Base-by-base conservation (phyloP, 2,888 invertebrate genomes). In the Lapara coniferarum region DNA sequence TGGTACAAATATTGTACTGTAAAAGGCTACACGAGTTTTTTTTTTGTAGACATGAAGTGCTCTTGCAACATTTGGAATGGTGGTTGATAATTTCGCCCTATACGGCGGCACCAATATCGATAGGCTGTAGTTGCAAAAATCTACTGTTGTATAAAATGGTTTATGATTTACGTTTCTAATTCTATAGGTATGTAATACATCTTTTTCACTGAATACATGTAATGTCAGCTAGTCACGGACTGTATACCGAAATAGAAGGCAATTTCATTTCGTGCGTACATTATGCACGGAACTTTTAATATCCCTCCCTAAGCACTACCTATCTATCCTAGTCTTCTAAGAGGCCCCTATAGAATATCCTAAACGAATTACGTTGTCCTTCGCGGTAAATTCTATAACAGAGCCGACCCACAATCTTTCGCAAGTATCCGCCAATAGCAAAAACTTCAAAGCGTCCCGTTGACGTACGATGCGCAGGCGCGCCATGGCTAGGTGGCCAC, bases 401-500 rank as follows among this genome's bases (percentile, higher is more conserved):
- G 37, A 37, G 30, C 14, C 57, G 13, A 12, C 5, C 58, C 44
- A 44, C n/a, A n/a, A 10, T 30, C 44, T 16, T 46, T 13, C 13
- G 7, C 13, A 13, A 49, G 63, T 63, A 63, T 19, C 16, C 19
- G 13, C 25, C 19, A 44, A 14, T 59, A 63, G 19, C 63, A 13
- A 63, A 37, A 63, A 49, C 63, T 6, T 63, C 63, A 49, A 49
- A 63, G 49, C 13, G 13, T 16, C 19, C 16, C 46, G 63, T 49
- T 49, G 49, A 63, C 46, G 63, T 49, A 63, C 63, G 19, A 7
- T 63, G 49, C 49, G 63, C 63, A 63, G 63, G 19, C 13, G 49
- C 13, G 19, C 12, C 25, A 49, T 25, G 49, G 16, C 0, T 46
- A 10, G 37, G 37, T 8, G 37, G 37, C 37, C 37, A 37, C 37